phyloP scores from a whole-genome alignment of 2,797 vertebrate species.

The Sebastes hopkinsi region DNA sequence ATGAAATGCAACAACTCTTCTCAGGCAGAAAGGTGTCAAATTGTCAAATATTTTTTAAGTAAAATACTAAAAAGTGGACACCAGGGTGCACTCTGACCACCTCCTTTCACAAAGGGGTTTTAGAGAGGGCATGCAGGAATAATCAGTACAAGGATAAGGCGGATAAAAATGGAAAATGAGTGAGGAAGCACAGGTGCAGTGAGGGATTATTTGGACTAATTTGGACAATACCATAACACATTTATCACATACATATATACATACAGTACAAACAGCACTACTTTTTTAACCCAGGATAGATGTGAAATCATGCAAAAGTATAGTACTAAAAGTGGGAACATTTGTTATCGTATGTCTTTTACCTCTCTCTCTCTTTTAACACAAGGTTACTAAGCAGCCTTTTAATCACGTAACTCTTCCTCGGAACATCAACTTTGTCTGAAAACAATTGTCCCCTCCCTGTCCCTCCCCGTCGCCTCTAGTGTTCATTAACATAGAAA shows the following conservation, averaged over 20 bases:
- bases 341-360: constrained; percentile 12
- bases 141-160: background rate
- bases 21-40: background rate
- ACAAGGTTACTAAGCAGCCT: constrained; percentile 63
- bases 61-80: background rate
- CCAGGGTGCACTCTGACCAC: background rate
- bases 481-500: constrained; percentile 82
- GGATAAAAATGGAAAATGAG: background rate
- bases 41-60: background rate
- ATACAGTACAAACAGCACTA: background rate
- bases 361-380: constrained; percentile 23
- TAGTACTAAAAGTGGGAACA: background rate
- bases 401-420: constrained; percentile 52
- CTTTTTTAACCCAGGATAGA: background rate
- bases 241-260: background rate
- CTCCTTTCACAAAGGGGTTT: background rate
- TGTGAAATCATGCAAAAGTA: background rate
- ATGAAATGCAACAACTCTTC: background rate
- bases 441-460: constrained; percentile 62
- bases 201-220: background rate
- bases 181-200: background rate
- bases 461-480: constrained; percentile 60
- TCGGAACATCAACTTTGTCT: constrained; percentile 64
- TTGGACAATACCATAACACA: background rate
- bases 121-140: background rate